Evolutionary conservation across 2,113 vertebrate genomes (phyloP).

Genomic region (Cebidichthys violaceus): DNA sequence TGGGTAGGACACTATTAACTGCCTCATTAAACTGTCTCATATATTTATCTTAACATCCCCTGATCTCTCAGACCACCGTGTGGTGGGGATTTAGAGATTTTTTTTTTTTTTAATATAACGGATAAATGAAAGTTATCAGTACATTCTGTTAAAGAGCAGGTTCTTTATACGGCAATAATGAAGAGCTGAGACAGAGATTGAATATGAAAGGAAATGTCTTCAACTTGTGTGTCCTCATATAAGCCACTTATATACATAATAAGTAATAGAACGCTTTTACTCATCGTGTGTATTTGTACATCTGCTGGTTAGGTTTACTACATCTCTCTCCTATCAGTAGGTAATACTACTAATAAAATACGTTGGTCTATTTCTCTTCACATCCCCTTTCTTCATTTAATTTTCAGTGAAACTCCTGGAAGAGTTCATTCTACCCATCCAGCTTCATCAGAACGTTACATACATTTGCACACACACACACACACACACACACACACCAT

Average conservation of each 20-base stretch:
- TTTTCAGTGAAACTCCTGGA: constrained; percentile 11
- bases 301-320: neutral
- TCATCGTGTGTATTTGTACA: neutral
- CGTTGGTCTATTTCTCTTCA: neutral
- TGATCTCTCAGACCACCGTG: neutral
- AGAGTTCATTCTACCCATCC: constrained; percentile 4
- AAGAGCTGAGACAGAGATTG: neutral
- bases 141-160: neutral
- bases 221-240: neutral
- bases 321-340: neutral
- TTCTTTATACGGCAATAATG: neutral
- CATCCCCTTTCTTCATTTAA: constrained; percentile 5
- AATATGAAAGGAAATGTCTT: neutral
- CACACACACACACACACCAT: constrained; percentile 21
- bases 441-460: constrained; percentile 5
- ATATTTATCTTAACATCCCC: neutral
- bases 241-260: neutral
- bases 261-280: neutral
- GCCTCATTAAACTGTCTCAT: neutral
- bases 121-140: neutral
- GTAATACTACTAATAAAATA: neutral
- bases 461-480: constrained; percentile 17
- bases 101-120: neutral
- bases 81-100: neutral
- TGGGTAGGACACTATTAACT: neutral